A percentile compares a stretch with the other conserved stretches of the same genome.
These are phyloP conservation scores for Cromileptes altivelis DNA, from an alignment of 2,113 vertebrate species.

Conservation along the genomic window DNA sequence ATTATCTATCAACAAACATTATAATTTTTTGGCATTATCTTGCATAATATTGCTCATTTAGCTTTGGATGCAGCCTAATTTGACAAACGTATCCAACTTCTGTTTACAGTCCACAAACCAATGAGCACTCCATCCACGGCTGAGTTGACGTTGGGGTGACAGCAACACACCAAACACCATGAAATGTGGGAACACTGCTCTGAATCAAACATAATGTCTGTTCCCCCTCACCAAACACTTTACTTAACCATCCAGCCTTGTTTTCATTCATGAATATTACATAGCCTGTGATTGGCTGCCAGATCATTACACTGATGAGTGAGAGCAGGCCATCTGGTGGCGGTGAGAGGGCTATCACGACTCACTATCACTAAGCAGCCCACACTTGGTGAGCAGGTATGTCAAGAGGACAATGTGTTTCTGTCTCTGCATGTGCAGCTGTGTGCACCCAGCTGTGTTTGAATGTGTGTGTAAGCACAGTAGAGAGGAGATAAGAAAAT, in stretches of 20 bases:
- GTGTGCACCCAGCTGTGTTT: conserved; percentile 32
- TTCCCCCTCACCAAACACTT: conserved; percentile 48
- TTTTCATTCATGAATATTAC: conserved; percentile 78
- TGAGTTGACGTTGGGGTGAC: conserved; percentile 6
- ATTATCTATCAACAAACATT: background rate
- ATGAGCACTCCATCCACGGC: background rate
- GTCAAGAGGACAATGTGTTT: conserved; percentile 34
- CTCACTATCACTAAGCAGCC: conserved; percentile 53
- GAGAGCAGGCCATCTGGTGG: conserved; percentile 75
- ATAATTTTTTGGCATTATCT: background rate
- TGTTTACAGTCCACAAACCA: conserved; percentile 27
- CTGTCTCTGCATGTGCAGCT: conserved; percentile 28
- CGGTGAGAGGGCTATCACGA: conserved; percentile 62
- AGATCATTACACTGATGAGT: conserved; percentile 65
- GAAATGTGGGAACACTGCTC: conserved; percentile 19
- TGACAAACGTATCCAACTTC: background rate
- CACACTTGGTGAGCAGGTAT: conserved; percentile 51
- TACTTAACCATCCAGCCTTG: conserved; percentile 38
- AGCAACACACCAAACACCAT: conserved; percentile 6
- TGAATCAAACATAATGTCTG: conserved; percentile 39
- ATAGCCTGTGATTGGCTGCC: conserved; percentile 70
- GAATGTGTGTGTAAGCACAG: conserved; percentile 36
- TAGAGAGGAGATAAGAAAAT: conserved; percentile 39
- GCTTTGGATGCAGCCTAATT: background rate
- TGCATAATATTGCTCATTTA: background rate